phyloP scores from a whole-genome alignment of 2,797 vertebrate species.

The Synaphobranchus kaupii region DNA sequence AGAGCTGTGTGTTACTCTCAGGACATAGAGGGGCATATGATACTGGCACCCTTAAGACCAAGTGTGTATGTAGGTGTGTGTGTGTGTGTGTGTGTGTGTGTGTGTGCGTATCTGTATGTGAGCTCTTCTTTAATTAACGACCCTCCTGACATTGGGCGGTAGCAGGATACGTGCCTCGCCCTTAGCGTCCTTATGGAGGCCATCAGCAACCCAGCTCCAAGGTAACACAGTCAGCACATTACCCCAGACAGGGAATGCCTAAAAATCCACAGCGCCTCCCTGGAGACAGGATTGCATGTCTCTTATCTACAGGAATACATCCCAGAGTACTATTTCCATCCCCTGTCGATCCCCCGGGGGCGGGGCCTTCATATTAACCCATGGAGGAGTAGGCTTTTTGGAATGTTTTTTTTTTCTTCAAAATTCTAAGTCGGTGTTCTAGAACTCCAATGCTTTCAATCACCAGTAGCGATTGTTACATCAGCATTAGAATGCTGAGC shows the following conservation, averaged over 20 bases:
- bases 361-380: slow-evolving; percentile 28
- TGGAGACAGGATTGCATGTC: slow-evolving; percentile 55
- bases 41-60: background rate
- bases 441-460: too few species aligned
- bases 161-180: slow-evolving; percentile 54
- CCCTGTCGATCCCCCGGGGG: slow-evolving; percentile 31
- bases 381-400: too few species aligned
- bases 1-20: background rate
- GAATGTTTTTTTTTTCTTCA: too few species aligned
- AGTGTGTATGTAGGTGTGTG: slow-evolving; percentile 38
- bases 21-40: background rate
- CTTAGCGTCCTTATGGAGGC: slow-evolving; percentile 41
- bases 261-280: slow-evolving; percentile 36
- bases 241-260: slow-evolving; percentile 57
- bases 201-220: slow-evolving; percentile 65
- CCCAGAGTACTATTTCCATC: slow-evolving; percentile 54
- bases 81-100: background rate
- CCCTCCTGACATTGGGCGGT: slow-evolving; percentile 60
- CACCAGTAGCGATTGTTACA: too few species aligned
- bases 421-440: too few species aligned
- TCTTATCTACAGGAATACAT: slow-evolving; percentile 52
- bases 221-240: slow-evolving; percentile 65
- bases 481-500: too few species aligned
- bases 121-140: slow-evolving; percentile 53
- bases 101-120: background rate